Percentiles rank a stretch among this genome's conserved stretches.
Evolutionary conservation across 2,888 invertebrate species (phyloP).

Genomic region (Bellardia bayeri): DNA sequence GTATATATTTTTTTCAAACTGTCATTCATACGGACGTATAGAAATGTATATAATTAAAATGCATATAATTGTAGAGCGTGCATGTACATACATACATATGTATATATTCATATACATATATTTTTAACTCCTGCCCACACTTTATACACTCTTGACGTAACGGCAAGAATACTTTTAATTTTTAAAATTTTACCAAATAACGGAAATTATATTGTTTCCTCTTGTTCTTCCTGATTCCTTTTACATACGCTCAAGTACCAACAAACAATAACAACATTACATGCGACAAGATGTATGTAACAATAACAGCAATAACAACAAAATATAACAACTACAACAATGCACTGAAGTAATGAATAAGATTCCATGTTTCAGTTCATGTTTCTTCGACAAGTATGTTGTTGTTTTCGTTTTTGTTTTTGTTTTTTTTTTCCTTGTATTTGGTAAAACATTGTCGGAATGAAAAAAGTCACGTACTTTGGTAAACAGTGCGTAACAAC

Average conservation of each 20-base stretch:
- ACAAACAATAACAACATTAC: conserved; percentile 48
- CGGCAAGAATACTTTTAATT: conserved; percentile 34
- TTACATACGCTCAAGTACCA: conserved; percentile 24
- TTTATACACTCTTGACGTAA: conserved; percentile 13
- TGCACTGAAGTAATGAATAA: conserved; percentile 44
- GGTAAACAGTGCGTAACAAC: conserved; percentile 73
- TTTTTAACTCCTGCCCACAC: background rate
- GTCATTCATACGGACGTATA: too few species aligned
- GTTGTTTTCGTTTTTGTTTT: background rate
- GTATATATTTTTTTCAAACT: too few species aligned
- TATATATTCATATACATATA: background rate
- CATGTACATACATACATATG: too few species aligned
- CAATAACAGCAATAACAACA: conserved; percentile 23
- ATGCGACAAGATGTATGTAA: background rate
- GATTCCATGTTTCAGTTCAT: conserved; percentile 45
- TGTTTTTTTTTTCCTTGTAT: conserved; percentile 1
- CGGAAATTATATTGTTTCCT: conserved; percentile 63
- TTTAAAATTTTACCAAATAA: conserved; percentile 21
- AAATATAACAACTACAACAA: background rate
- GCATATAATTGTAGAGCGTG: too few species aligned
- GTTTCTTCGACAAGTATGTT: conserved; percentile 17
- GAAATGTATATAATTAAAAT: too few species aligned
- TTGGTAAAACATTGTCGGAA: conserved; percentile 26
- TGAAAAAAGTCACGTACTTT: conserved; percentile 68
- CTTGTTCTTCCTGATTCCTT: conserved; percentile 43